phyloP scores from a whole-genome alignment of 2,888 invertebrate genomes.

The Dolomedes plantarius region DNA sequence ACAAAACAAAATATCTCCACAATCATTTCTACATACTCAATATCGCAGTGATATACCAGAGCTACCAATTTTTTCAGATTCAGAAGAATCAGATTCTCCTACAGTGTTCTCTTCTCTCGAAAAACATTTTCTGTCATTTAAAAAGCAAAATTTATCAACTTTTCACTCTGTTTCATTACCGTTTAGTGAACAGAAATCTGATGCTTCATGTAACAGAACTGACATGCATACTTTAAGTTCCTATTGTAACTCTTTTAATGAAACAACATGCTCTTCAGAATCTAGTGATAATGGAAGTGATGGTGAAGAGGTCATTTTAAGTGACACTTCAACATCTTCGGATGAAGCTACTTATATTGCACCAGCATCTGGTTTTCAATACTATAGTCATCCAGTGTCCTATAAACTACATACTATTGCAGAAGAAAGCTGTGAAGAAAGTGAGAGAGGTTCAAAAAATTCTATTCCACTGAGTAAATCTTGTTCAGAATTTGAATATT shows the following conservation, averaged over 20 bases:
- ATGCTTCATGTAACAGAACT: not conserved
- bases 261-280: conserved; percentile 57
- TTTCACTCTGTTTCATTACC: conserved; percentile 39
- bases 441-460: conserved; percentile 79
- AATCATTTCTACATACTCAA: not conserved
- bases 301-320: conserved; percentile 62
- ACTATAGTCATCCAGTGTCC: conserved; percentile 78
- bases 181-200: conserved; percentile 27
- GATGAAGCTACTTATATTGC: conserved; percentile 70
- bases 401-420: conserved; percentile 94
- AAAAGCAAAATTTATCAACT: conserved; percentile 24
- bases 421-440: conserved; percentile 96
- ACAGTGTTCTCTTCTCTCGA: conserved; percentile 34
- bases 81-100: conserved; percentile 20
- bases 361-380: conserved; percentile 47
- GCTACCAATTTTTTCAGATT: conserved; percentile 20
- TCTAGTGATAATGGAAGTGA: conserved; percentile 75
- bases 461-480: conserved; percentile 72
- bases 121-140: conserved; percentile 38
- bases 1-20: not conserved
- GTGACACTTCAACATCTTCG: conserved; percentile 68
- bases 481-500: conserved; percentile 91
- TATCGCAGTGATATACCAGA: conserved; percentile 20
- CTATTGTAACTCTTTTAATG: conserved; percentile 48
- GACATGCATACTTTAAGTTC: conserved; percentile 34